Percentiles rank a stretch among this genome's conserved stretches.
phyloP scores from a whole-genome alignment of 2,888 invertebrate species.

The Calameuta pallipes region DNA sequence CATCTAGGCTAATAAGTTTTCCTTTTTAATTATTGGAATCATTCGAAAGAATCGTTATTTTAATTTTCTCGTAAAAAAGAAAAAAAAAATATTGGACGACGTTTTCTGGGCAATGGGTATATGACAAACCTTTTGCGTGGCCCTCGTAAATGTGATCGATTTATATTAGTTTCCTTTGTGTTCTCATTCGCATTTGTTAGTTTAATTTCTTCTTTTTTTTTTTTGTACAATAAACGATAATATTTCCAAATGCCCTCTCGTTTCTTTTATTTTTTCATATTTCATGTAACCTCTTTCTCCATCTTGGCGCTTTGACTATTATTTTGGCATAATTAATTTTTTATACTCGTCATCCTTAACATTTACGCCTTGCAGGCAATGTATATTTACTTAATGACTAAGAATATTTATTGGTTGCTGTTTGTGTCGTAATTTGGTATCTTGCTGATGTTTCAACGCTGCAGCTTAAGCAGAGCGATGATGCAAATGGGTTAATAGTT shows the following conservation, averaged over 20 bases:
- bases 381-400: neutral
- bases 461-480: no score
- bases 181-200: slow-evolving; percentile 32
- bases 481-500: no score
- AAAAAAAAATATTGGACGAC: neutral
- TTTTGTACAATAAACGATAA: slow-evolving; percentile 54
- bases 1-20: slow-evolving; percentile 17
- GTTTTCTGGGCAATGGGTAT: neutral
- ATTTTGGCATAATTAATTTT: slow-evolving; percentile 6
- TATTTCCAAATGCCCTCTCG: slow-evolving; percentile 36
- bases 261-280: slow-evolving; percentile 46
- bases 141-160: neutral
- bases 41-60: neutral
- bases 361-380: neutral
- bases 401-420: neutral
- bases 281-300: slow-evolving; percentile 44
- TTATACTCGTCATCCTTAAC: neutral
- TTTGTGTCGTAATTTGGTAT: neutral
- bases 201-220: slow-evolving; percentile 30
- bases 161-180: slow-evolving; percentile 23
- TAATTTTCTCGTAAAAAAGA: neutral
- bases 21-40: slow-evolving; percentile 15
- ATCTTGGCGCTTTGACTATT: slow-evolving; percentile 35
- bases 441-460: no score
- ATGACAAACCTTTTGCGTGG: neutral